phyloP scores from a whole-genome alignment of 2,113 vertebrate genomes.

The Lethenteron reissneri region DNA sequence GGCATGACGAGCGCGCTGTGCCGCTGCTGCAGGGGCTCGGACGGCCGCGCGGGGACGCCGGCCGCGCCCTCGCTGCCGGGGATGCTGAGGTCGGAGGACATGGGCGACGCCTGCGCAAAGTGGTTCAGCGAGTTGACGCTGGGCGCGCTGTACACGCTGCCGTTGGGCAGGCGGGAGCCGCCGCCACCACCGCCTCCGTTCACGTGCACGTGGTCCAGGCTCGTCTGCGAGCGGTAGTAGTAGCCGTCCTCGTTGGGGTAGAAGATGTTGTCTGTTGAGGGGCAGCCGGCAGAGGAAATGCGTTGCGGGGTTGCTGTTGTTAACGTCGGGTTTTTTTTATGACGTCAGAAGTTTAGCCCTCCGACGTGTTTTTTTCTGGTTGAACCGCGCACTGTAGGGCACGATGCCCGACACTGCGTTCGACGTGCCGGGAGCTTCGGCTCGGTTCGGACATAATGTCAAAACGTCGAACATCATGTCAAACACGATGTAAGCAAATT shows the following conservation, averaged over 20 bases:
- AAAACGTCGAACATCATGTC: too few relatives aligned
- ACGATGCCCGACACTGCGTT: too few relatives aligned
- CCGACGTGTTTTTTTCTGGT: too few relatives aligned
- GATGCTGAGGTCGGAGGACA: constrained; percentile 94
- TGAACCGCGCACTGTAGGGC: too few relatives aligned
- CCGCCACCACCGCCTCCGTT: constrained; percentile 20
- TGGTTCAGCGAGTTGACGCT: constrained; percentile 87
- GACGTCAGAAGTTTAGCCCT: too few relatives aligned
- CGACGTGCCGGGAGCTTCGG: too few relatives aligned
- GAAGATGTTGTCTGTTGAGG: constrained; percentile 68
- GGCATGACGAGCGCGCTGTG: constrained; percentile 79
- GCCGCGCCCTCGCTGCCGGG: constrained; percentile 50
- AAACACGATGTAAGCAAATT: too few relatives aligned
- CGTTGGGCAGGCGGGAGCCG: constrained; percentile 55
- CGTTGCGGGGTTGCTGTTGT: constrained; percentile 8
- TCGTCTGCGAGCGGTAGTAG: constrained; percentile 89
- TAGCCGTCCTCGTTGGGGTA: constrained; percentile 74
- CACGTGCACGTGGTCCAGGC: constrained; percentile 56
- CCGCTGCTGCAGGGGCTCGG: constrained; percentile 62
- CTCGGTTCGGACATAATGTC: too few relatives aligned
- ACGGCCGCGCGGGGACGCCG: constrained; percentile 25
- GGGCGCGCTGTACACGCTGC: constrained; percentile 87
- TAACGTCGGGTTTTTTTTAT: too few relatives aligned
- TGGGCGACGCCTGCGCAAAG: constrained; percentile 66
- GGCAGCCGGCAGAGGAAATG: constrained; percentile 11